Conservation (phyloP, 2,888 invertebrate species). For the Dexiosoma caninum region DNA sequence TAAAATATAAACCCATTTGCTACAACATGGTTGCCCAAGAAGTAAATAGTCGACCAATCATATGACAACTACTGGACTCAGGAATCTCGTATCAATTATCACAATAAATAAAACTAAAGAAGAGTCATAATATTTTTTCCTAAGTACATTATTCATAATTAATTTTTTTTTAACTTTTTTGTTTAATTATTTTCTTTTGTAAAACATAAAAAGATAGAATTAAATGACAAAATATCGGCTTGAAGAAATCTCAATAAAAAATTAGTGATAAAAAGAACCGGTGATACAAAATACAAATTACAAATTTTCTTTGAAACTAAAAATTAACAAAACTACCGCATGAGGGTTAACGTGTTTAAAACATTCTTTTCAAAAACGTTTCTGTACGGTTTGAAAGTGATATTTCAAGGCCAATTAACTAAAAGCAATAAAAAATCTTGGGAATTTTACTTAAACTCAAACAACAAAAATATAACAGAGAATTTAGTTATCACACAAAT, state of each 20-base stretch:
- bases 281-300: not conserved
- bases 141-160: not conserved
- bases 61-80: slow-evolving; percentile 55
- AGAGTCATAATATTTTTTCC: not conserved
- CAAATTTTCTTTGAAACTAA: not conserved
- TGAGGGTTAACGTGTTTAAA: slow-evolving; percentile 73
- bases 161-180: not conserved
- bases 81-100: not conserved
- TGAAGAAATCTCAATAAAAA: not conserved
- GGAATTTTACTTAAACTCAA: slow-evolving; percentile 41
- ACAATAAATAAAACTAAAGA: not conserved
- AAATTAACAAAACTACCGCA: slow-evolving; percentile 71
- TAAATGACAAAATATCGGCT: not conserved
- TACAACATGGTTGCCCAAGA: slow-evolving; percentile 47
- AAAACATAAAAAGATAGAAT: not conserved
- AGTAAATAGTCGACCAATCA: slow-evolving; percentile 21
- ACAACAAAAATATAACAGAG: slow-evolving; percentile 23
- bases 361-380: slow-evolving; percentile 67
- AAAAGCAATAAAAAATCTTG: slow-evolving; percentile 44
- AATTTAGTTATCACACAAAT: slow-evolving; percentile 12
- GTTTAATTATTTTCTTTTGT: slow-evolving; percentile 18
- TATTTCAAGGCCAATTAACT: slow-evolving; percentile 53
- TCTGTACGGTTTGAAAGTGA: slow-evolving; percentile 67
- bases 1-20: slow-evolving; percentile 34
- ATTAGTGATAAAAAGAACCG: not conserved